These are phyloP conservation scores for Sminthurinus aureus DNA, from an alignment of 2,888 invertebrate genomes.

Conservation along the genomic window DNA sequence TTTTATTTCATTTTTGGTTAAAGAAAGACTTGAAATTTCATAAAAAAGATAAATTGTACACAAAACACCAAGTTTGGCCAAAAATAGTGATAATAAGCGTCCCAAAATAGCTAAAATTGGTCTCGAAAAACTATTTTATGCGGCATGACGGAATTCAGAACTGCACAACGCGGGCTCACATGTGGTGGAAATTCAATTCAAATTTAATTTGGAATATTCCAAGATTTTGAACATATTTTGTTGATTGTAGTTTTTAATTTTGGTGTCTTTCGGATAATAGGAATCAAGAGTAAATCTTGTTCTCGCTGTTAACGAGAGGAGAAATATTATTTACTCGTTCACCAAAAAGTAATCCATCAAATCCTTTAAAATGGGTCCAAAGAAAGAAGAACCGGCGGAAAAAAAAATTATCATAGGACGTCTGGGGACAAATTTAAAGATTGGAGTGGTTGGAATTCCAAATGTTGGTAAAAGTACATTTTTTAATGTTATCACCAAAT, in stretches of 20 bases:
- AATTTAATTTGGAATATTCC: background rate
- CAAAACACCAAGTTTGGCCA: no score
- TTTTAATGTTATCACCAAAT: conserved; percentile 98
- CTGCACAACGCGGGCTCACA: no score
- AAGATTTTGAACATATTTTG: background rate
- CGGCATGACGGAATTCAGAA: no score
- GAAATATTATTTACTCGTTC: background rate
- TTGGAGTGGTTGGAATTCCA: conserved; percentile 88
- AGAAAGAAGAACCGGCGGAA: conserved; percentile 83
- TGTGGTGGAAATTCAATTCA: background rate
- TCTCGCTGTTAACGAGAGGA: background rate
- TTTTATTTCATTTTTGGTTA: no score
- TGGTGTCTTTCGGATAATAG: background rate
- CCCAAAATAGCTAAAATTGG: no score
- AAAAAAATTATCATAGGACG: conserved; percentile 91
- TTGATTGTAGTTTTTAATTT: background rate
- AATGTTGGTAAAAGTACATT: conserved; percentile 99
- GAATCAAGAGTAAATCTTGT: background rate
- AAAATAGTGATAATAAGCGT: no score
- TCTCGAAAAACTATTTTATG: no score
- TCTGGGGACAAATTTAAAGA: conserved; percentile 90
- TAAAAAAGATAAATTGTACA: no score
- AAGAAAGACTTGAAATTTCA: no score
- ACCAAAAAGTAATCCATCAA: no score
- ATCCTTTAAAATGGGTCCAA: conserved; percentile 74